Evolutionary conservation across 64 coral and sea anemone genomes (phyloP).

Genomic region (Pachyseris speciosa): DNA sequence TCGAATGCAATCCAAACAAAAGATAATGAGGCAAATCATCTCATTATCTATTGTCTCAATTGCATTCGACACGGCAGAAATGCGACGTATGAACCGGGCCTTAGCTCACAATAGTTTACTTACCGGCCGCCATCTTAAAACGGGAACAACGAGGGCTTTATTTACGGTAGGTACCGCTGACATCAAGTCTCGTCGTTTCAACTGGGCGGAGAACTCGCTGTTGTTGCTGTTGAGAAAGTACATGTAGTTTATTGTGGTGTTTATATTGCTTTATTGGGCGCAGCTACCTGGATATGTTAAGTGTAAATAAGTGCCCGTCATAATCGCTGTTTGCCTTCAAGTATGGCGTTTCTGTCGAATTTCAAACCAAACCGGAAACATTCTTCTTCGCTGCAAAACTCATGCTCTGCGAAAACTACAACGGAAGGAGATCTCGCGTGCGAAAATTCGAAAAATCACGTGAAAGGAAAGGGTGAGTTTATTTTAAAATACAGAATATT

Average conservation of each 20-base stretch:
- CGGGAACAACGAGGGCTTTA: neutral
- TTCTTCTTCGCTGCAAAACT: neutral
- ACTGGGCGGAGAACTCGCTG: neutral
- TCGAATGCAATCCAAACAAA: too few species aligned
- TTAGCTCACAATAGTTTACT: neutral
- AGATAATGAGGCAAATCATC: too few species aligned
- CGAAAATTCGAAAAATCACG: neutral
- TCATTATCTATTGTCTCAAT: too few species aligned
- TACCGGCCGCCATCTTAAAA: constrained; percentile 33
- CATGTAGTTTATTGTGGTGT: neutral
- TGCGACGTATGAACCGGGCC: neutral
- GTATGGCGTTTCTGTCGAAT: neutral
- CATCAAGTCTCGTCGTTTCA: neutral
- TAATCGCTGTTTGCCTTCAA: neutral
- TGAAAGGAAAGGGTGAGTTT: neutral
- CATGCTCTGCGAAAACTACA: neutral
- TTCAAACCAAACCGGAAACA: neutral
- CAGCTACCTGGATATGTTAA: neutral
- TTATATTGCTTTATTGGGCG: neutral
- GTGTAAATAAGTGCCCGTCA: neutral
- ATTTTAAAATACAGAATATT: neutral
- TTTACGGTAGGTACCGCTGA: neutral
- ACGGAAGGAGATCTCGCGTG: neutral
- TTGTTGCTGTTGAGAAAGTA: neutral
- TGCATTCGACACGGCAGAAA: too few species aligned